Conservation (phyloP, 1,140 invertebrate species). For the Drosophila pruinosa region DNA sequence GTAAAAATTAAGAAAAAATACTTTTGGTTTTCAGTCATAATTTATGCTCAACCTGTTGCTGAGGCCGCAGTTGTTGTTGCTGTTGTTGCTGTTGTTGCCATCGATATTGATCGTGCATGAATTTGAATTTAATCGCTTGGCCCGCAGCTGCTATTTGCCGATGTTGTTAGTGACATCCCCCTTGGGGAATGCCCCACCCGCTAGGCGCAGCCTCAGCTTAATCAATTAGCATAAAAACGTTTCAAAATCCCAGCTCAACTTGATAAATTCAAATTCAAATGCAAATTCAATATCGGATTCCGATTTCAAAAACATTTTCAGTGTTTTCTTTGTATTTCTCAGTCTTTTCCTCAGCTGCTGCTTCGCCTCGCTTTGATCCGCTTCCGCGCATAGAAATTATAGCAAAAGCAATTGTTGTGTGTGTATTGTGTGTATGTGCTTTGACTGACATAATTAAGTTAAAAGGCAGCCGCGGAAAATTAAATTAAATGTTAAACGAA, state of each 20-base stretch:
- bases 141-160: constrained; percentile 47
- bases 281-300: neutral
- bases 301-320: neutral
- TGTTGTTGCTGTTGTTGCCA: constrained; percentile 17
- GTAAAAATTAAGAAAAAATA: constrained; percentile 48
- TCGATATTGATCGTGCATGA: constrained; percentile 41
- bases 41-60: constrained; percentile 65
- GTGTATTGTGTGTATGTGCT: constrained; percentile 20
- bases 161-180: constrained; percentile 19
- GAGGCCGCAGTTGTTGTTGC: constrained; percentile 7
- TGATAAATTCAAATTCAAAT: constrained; percentile 11
- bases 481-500: constrained; percentile 68
- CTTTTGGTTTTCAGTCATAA: constrained; percentile 52
- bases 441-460: constrained; percentile 63
- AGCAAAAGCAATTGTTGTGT: constrained; percentile 39
- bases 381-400: constrained; percentile 21
- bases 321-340: neutral
- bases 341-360: no score
- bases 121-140: constrained; percentile 14
- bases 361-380: constrained; percentile 1
- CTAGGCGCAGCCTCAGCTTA: constrained; percentile 32
- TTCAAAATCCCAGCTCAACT: constrained; percentile 16
- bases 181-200: neutral
- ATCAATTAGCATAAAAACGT: constrained; percentile 60
- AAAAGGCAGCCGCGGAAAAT: constrained; percentile 49